Base-by-base conservation (phyloP, 2,888 invertebrate species). In the Drosophila monieri region DNA sequence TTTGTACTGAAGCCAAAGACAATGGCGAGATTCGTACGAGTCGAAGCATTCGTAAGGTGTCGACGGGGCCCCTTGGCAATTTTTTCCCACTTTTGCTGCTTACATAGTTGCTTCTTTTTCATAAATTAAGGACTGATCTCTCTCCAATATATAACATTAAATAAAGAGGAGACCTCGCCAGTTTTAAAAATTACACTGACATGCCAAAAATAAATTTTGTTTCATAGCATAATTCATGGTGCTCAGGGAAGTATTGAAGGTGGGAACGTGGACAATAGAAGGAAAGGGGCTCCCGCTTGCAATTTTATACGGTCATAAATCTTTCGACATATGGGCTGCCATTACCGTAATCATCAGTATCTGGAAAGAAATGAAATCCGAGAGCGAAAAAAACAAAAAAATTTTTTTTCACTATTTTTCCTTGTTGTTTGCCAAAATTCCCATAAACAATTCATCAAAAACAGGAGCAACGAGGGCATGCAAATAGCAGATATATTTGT, bases 151-250 rank as follows among this genome's bases (percentile, higher is more conserved):
- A 74, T 76, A 77, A 59, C 55, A 72, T 66, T 52, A 62, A 61
- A 35, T 52, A 43, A 53, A 39, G 54, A 51, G 60, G 48, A 39
- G 43, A 32, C 6, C 25, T 48, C 51, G 37, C 67, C 73, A 75
- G 67, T 78, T 51, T 78, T 47, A 74, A 74, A 76, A 80, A 68
- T 6, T 14, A 43, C 37, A 35, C 44, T 49, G n/a, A 32, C 27
- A 51, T 18, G 51, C 66, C 47, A 67, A 65, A 83, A 81, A 85
- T 73, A 71, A 86, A 86, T 84, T 80, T 79, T 80, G 78, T 79
- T 78, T 84, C 86, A 86, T 80, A 79, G 79, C 85, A 83, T 83
- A 85, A 83, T 79, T 86, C 86, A 84, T 84, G 60, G 51, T 6
- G 41, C 43, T 30, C 35, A 12, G 39, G 51, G 48, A 41, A 35